A percentile compares a stretch with the other conserved stretches of the same genome.
phyloP scores from a whole-genome alignment of 2,797 vertebrate species.

The Myiotriccus ornatus region DNA sequence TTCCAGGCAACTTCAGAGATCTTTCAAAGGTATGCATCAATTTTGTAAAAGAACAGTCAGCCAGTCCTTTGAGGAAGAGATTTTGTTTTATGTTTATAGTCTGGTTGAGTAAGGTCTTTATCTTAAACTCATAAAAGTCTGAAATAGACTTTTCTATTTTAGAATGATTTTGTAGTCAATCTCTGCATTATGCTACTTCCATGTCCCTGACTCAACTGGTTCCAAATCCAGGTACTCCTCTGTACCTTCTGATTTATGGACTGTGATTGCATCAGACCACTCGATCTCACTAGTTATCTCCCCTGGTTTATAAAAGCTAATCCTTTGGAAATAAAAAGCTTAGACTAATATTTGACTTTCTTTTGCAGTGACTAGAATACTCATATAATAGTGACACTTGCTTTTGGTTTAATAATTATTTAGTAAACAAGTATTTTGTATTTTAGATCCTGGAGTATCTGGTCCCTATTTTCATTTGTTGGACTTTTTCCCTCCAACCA shows the following conservation, averaged over 20 bases:
- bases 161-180: background rate
- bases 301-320: background rate
- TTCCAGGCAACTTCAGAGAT: constrained; percentile 97
- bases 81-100: background rate
- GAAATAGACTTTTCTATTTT: background rate
- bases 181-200: background rate
- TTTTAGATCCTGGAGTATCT: background rate
- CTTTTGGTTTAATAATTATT: background rate
- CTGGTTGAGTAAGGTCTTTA: background rate
- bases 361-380: background rate
- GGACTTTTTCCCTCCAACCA: accelerated
- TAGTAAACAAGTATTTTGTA: background rate
- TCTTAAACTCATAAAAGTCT: background rate
- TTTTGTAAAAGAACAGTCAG: background rate
- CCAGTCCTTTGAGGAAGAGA: background rate
- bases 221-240: background rate
- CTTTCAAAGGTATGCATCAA: constrained; percentile 90
- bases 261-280: accelerated
- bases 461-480: background rate
- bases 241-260: accelerated
- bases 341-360: background rate
- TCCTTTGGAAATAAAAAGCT: background rate
- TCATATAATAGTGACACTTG: background rate
- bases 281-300: background rate
- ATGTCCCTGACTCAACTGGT: background rate